A percentile compares a stretch with the other conserved stretches of the same genome.
Conservation (phyloP, 2,797 vertebrate species). For the Myotis findleyi region DNA sequence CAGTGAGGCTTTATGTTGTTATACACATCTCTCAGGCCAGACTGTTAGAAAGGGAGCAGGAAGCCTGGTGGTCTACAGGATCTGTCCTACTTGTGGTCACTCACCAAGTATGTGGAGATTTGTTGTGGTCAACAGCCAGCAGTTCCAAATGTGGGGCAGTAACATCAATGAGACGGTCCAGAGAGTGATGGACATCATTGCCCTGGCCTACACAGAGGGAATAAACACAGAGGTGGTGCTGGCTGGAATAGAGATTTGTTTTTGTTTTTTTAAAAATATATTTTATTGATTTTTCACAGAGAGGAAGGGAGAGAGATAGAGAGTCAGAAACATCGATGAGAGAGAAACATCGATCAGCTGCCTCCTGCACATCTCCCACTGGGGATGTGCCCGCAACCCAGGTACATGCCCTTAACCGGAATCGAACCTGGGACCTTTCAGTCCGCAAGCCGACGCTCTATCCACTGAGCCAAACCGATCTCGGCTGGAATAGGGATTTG, state of each 20-base stretch:
- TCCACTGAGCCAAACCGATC: too few relatives aligned
- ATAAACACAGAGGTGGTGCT: conserved; percentile 75
- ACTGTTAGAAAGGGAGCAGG: neutral
- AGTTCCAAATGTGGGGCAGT: conserved; percentile 73
- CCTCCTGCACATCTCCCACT: too few relatives aligned
- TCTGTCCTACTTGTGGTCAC: conserved; percentile 39
- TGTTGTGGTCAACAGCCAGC: conserved; percentile 64
- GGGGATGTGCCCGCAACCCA: too few relatives aligned
- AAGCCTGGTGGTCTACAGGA: neutral
- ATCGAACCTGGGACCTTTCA: too few relatives aligned
- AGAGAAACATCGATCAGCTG: too few relatives aligned
- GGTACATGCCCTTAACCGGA: too few relatives aligned
- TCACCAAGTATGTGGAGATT: conserved; percentile 75
- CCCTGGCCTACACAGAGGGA: conserved; percentile 61
- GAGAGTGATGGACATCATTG: conserved; percentile 69
- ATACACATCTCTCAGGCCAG: neutral
- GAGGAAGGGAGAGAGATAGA: too few relatives aligned
- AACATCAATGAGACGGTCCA: conserved; percentile 16
- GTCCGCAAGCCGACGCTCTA: too few relatives aligned
- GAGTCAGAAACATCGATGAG: too few relatives aligned
- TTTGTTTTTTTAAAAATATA: too few relatives aligned
- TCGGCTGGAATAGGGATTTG: conserved; percentile 18
- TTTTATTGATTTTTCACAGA: too few relatives aligned
- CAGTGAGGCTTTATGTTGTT: neutral
- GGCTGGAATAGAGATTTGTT: conserved; percentile 51